These are phyloP conservation scores for Paracanthobrama guichenoti DNA, from an alignment of 2,113 vertebrate genomes.

Conservation along the genomic window DNA sequence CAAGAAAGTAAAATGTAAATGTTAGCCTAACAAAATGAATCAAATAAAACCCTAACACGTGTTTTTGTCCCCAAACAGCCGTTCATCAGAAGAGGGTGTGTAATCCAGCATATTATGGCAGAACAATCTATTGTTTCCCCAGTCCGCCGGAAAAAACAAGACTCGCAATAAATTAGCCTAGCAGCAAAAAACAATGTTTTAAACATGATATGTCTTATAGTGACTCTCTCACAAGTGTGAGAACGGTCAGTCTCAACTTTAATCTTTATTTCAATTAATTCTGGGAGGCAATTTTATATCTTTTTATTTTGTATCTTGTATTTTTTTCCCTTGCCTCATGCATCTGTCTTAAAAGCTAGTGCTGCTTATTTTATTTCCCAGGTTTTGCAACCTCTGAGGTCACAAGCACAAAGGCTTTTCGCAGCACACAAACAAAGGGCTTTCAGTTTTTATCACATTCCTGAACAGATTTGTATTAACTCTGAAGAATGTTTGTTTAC, in stretches of 20 bases:
- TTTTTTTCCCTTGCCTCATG: not conserved
- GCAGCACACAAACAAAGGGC: constrained; percentile 25
- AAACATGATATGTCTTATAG: too few relatives aligned
- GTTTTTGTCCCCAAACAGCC: not conserved
- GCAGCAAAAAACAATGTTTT: not conserved
- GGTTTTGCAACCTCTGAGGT: constrained; percentile 29
- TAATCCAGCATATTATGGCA: not conserved
- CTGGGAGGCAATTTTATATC: too few relatives aligned
- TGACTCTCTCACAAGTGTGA: not conserved
- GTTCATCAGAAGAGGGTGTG: not conserved
- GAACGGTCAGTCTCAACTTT: not conserved
- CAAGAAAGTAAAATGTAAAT: not conserved
- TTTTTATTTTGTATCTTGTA: not conserved
- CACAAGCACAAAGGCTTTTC: constrained; percentile 26
- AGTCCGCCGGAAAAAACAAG: not conserved
- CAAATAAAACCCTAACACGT: not conserved
- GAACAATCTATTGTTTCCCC: not conserved
- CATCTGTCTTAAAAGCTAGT: constrained; percentile 1
- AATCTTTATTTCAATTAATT: too few relatives aligned
- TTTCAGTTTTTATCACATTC: constrained; percentile 56
- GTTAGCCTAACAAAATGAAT: not conserved
- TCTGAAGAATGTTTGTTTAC: not conserved
- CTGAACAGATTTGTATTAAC: constrained; percentile 54
- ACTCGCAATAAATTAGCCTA: not conserved
- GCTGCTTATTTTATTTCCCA: not conserved